phyloP scores from a whole-genome alignment of 1,140 invertebrate species.

The Colletes gigas region DNA sequence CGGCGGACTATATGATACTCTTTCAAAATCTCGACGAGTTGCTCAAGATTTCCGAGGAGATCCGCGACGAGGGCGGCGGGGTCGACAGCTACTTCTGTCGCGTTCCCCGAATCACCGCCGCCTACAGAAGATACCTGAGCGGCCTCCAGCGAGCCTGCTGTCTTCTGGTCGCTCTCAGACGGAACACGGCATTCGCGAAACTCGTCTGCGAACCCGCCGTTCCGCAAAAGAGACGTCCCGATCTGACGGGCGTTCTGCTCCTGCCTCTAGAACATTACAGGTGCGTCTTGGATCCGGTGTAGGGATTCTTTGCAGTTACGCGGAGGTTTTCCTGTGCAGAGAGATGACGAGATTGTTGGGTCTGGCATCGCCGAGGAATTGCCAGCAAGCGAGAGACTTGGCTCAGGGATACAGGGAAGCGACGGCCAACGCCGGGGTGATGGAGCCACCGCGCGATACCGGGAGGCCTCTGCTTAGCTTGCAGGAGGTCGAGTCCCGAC shows the following conservation, averaged over 20 bases:
- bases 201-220: conserved; percentile 89
- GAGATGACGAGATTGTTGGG: conserved; percentile 79
- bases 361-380: conserved; percentile 76
- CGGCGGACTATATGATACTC: conserved; percentile 87
- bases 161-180: conserved; percentile 85
- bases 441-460: conserved; percentile 89
- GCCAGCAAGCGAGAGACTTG: conserved; percentile 75
- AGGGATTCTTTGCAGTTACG: no score
- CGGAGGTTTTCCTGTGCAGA: conserved; percentile 60
- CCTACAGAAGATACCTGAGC: conserved; percentile 90
- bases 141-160: conserved; percentile 91
- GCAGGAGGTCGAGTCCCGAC: conserved; percentile 90
- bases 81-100: conserved; percentile 89
- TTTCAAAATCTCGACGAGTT: conserved; percentile 93
- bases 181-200: conserved; percentile 85
- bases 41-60: conserved; percentile 89
- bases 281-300: conserved; percentile 69
- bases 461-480: conserved; percentile 89
- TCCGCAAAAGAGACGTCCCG: conserved; percentile 87
- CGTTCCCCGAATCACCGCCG: conserved; percentile 86
- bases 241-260: conserved; percentile 90
- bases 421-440: conserved; percentile 89
- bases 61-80: conserved; percentile 87
- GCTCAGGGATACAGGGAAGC: conserved; percentile 87
- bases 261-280: conserved; percentile 90